Evolutionary conservation across 2,888 invertebrate species (phyloP), one percentile per base, ranked within the genome.

Genomic region (Archaeoteleia sp.): DNA sequence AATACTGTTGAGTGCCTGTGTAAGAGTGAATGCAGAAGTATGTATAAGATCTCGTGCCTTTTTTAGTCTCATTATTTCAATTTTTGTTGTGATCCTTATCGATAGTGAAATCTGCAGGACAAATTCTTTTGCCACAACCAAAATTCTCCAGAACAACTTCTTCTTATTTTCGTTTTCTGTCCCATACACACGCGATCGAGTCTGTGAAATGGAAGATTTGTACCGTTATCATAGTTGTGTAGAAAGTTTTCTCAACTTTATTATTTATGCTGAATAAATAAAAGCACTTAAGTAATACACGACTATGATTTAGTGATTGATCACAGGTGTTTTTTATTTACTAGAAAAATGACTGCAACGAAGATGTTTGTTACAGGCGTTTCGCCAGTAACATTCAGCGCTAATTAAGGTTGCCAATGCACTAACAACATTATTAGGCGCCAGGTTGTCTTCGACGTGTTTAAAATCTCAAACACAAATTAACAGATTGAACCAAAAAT

Each of bases 41-140:
- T 54, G 48, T 54, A 48, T 48, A 60, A 53, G 45, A 58, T 66
- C 58, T 60, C 20, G 66, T 66, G 66, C 66, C 66, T 65, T 66
- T 65, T 66, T 66, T 66, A 42, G 66, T 66, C 60, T 62, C 54
- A 55, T 27, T 9, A 9, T 35, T 58, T 58, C 20, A 20, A 20
- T 5, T 5, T 49, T 40, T 58, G n/a, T 34, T 42, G 42, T 58
- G 34, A 27, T 58, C 35, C 48, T 40, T 48, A 61, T 45, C 30
- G 20, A 32, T 39, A 35, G 25, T 43, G 43, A 12, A 34, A 46
- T 2, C 13, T 32, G 46, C 42, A 54, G 15, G 8, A 37, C 49
- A 51, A 20, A 13, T 20, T 48, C 34, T 35, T 39, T 30, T 14
- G 17, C 23, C 2, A 12, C 25, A 27, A 32, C 45, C 40, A 30